phyloP scores from a whole-genome alignment of 2,797 vertebrate species.

The Lophura swinhoii region DNA sequence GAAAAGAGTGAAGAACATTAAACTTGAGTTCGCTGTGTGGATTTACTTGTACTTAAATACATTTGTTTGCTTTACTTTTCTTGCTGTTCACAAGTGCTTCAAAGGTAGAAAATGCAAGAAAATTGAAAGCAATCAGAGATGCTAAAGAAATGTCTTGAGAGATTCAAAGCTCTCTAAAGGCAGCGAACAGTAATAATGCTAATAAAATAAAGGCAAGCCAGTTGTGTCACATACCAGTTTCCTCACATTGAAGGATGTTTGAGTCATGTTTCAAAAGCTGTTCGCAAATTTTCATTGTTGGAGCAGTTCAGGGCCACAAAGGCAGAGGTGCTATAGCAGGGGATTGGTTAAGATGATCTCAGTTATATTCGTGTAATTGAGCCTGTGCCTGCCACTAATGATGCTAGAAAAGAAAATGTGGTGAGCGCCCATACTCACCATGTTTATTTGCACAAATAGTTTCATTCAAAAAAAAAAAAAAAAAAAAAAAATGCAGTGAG shows the following conservation, averaged over 20 bases:
- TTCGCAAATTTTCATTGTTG: constrained; percentile 2
- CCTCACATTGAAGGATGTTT: background rate
- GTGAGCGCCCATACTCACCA: background rate
- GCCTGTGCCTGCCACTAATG: background rate
- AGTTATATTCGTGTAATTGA: background rate
- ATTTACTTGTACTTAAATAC: background rate
- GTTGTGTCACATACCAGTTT: background rate
- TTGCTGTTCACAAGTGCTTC: background rate
- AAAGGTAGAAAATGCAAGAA: background rate
- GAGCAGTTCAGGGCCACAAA: constrained; percentile 7
- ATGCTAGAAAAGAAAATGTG: background rate
- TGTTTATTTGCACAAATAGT: background rate
- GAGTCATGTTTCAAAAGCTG: constrained; percentile 33
- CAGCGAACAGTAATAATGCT: background rate
- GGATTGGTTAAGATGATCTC: background rate
- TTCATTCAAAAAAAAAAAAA: background rate
- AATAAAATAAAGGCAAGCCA: background rate
- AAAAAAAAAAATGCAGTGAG: background rate
- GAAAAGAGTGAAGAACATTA: background rate
- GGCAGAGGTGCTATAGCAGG: background rate
- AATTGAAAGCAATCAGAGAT: background rate
- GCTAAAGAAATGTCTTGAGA: background rate
- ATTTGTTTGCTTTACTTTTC: background rate
- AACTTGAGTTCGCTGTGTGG: constrained; percentile 8
- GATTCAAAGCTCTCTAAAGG: background rate